Evolutionary conservation across 2,888 invertebrate species (phyloP), one percentile per base, ranked within the genome.

Genomic region (Eupithecia insigniata): DNA sequence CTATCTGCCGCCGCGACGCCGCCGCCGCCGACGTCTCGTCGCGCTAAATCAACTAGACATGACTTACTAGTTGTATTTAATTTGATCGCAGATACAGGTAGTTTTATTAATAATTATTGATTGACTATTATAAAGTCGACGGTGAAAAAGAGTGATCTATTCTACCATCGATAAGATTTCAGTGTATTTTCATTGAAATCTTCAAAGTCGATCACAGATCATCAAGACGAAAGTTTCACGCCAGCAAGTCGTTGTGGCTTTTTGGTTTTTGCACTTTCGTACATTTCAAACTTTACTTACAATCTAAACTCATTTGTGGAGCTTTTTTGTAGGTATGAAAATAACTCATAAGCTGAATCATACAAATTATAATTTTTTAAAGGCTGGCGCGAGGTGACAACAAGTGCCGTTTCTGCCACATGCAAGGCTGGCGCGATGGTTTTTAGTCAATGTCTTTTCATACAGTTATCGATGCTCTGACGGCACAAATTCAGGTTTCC

Each of bases 191-290:
- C 62, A 66, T 73, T 75, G 75, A 74, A 2, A 34, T 76, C 74
- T 77, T 60, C n/a, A 14, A 66, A 75, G 78, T 82, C 86, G 84
- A 91, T 93, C 93, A 88, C 70, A 94, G 82, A 94, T 78, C 81
- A 90, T 73, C 51, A 28, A 86, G 87, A 84, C 87, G 92, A 89
- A 89, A 87, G 89, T 67, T 93, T 93, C 93, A 93, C 93, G 83
- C 89, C 84, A 82, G 77, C 76, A 74, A 81, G 84, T 85, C 83
- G 75, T 1, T 67, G 68, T 87, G 76, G 77, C 80, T 86, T 84
- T 74, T 83, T 88, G 85, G 89, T 86, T 94, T 92, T 93, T 94
- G 92, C 92, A 76, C 89, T 91, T 93, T 91, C 88, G 80, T 89
- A 94, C 92, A 93, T 4, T 14, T 64, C 6, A 6, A 16, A 26